These are phyloP conservation scores for Nymphalis io DNA, from an alignment of 1,140 invertebrate species.

Conservation along the genomic window DNA sequence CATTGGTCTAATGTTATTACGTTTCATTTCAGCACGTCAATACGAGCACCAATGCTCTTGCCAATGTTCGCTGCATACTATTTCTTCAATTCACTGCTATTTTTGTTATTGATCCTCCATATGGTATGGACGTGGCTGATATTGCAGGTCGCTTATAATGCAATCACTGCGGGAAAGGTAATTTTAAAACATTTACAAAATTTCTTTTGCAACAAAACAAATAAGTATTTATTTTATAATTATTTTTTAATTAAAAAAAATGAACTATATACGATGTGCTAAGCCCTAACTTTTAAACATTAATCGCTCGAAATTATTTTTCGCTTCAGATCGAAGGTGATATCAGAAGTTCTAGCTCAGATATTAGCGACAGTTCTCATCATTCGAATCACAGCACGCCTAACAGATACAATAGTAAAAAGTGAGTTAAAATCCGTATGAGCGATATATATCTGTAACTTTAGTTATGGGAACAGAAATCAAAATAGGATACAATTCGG, in stretches of 20 bases:
- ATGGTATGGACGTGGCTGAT: constrained; percentile 98
- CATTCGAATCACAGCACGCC: constrained; percentile 71
- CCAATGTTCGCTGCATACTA: constrained; percentile 98
- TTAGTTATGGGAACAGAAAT: too few relatives aligned
- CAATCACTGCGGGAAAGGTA: constrained; percentile 90
- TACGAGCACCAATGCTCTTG: constrained; percentile 91
- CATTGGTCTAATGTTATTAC: not conserved
- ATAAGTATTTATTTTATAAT: too few relatives aligned
- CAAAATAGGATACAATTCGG: too few relatives aligned
- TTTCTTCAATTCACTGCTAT: constrained; percentile 95
- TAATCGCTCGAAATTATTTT: not conserved
- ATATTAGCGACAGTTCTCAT: constrained; percentile 82
- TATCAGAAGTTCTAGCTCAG: constrained; percentile 85
- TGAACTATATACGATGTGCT: too few relatives aligned
- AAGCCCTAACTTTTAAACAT: too few relatives aligned
- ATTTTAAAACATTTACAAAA: not conserved
- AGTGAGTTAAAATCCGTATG: constrained; percentile 48
- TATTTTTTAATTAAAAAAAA: too few relatives aligned
- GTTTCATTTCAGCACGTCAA: constrained; percentile 85
- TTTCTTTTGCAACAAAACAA: not conserved
- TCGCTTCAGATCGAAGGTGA: constrained; percentile 89
- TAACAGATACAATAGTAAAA: constrained; percentile 58
- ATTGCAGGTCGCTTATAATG: constrained; percentile 91
- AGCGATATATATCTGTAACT: too few relatives aligned
- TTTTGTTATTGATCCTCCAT: constrained; percentile 93